Evolutionary conservation across 2,113 vertebrate species (phyloP).

Genomic region (Ceyx cyanopectus): DNA sequence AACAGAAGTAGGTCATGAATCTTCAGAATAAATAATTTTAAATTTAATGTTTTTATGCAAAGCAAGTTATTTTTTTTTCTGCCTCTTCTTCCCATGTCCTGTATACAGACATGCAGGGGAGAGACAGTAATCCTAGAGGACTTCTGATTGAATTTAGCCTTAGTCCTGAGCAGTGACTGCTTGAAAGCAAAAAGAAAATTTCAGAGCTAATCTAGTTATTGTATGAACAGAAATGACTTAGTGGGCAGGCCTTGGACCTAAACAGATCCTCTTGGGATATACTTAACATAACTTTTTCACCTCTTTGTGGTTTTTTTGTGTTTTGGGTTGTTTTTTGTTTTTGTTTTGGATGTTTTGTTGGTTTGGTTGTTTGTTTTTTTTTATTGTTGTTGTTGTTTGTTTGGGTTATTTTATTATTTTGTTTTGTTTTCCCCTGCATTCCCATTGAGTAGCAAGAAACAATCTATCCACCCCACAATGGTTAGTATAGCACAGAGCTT

Average conservation of each 20-base stretch:
- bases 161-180: background rate
- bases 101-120: background rate
- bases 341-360: too few relatives aligned
- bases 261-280: background rate
- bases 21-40: background rate
- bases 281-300: background rate
- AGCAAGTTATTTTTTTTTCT: background rate
- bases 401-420: too few relatives aligned
- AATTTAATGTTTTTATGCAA: background rate
- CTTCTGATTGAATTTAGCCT: background rate
- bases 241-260: background rate
- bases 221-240: background rate
- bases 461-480: conserved; percentile 16
- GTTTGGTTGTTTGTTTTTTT: background rate
- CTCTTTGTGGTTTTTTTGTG: background rate
- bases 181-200: background rate
- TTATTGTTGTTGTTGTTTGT: background rate
- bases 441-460: background rate
- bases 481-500: conserved; percentile 53
- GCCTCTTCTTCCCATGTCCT: background rate
- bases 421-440: background rate
- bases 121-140: background rate
- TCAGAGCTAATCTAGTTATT: background rate
- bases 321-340: too few relatives aligned
- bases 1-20: background rate